A percentile compares a stretch with the other conserved stretches of the same genome.
Conservation (phyloP, 2,797 vertebrate genomes). For the Urocyon cinereoargenteus region DNA sequence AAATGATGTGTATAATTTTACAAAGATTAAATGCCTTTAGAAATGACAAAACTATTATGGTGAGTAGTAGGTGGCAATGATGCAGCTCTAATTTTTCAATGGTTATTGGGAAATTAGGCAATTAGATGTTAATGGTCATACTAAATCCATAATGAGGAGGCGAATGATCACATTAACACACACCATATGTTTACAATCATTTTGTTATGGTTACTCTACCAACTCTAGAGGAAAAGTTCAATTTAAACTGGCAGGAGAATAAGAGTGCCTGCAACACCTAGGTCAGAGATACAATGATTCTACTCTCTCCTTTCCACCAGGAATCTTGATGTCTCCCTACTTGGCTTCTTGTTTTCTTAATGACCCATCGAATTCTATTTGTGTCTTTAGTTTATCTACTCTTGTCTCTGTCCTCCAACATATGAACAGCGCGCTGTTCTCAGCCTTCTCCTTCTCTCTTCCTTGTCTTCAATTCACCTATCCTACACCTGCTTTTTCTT, state of each 20-base stretch:
- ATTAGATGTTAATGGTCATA: constrained; percentile 81
- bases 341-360: background rate
- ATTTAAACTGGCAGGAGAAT: constrained; percentile 65
- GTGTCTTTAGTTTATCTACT: background rate
- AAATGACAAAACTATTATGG: constrained; percentile 70
- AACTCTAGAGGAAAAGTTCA: constrained; percentile 74
- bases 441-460: background rate
- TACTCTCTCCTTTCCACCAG: background rate
- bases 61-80: constrained; percentile 55
- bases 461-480: background rate
- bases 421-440: background rate
- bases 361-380: constrained; percentile 26
- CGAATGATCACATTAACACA: constrained; percentile 72
- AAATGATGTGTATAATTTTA: constrained; percentile 60
- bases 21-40: constrained; percentile 71
- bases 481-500: background rate
- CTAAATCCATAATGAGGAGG: constrained; percentile 78
- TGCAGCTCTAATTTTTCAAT: constrained; percentile 80
- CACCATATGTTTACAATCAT: constrained; percentile 79
- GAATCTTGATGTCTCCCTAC: background rate
- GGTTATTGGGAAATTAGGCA: constrained; percentile 80
- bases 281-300: background rate
- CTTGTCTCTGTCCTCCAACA: background rate
- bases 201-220: constrained; percentile 72
- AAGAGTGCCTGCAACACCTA: background rate